Conservation (phyloP, 2,888 invertebrate genomes). For the Pilophorus perplexus region DNA sequence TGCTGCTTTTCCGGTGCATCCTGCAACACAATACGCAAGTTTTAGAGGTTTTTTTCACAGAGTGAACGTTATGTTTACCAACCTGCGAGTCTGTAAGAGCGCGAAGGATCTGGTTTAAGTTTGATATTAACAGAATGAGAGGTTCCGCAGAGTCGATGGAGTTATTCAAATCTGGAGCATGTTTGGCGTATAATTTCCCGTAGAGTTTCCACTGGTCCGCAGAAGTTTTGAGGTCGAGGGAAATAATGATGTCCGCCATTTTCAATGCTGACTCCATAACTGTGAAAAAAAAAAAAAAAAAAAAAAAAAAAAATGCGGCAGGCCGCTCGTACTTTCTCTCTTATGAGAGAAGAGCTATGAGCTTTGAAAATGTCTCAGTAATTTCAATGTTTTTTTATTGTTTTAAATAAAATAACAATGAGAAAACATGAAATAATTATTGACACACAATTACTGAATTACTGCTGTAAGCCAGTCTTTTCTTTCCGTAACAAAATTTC, state of each 20-base stretch:
- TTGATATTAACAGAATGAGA: background rate
- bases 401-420: too few relatives aligned
- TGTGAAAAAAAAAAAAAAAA: background rate
- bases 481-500: too few relatives aligned
- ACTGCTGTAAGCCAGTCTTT: too few relatives aligned
- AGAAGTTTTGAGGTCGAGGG: slow-evolving; percentile 30
- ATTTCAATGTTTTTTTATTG: too few relatives aligned
- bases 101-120: background rate
- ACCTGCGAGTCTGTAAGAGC: slow-evolving; percentile 6
- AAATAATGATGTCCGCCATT: slow-evolving; percentile 13
- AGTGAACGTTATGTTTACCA: too few relatives aligned
- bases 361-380: too few relatives aligned
- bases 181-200: slow-evolving; percentile 17
- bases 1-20: background rate
- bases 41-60: too few relatives aligned
- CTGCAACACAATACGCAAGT: background rate
- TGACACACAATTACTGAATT: too few relatives aligned
- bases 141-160: background rate
- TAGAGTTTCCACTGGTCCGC: slow-evolving; percentile 31
- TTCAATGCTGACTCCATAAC: slow-evolving; percentile 13
- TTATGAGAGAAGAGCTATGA: too few relatives aligned
- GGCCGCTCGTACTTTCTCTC: too few relatives aligned
- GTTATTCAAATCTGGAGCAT: slow-evolving; percentile 11
- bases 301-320: too few relatives aligned
- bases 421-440: too few relatives aligned